Percentiles rank a stretch among this genome's conserved stretches.
These are phyloP conservation scores for Macrosoma leucophasiata DNA, from an alignment of 2,888 invertebrate genomes.

Conservation along the genomic window DNA sequence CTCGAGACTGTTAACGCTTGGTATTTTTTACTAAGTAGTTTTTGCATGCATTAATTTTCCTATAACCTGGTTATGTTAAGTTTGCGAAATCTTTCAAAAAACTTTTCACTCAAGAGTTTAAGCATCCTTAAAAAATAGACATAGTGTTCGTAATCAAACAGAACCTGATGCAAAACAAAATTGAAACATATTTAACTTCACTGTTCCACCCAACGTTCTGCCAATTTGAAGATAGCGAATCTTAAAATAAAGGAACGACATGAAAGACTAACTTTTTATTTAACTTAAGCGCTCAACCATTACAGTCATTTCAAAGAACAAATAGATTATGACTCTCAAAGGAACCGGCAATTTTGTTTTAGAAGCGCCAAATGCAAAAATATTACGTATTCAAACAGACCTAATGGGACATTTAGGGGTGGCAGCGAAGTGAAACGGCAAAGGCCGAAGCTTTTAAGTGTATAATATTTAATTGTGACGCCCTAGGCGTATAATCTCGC, in stretches of 20 bases:
- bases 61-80: too few species aligned
- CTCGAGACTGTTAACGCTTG: too few species aligned
- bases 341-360: constrained; percentile 73
- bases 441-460: constrained; percentile 77
- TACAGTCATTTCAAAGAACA: constrained; percentile 73
- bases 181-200: too few species aligned
- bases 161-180: too few species aligned
- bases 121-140: too few species aligned
- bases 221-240: constrained; percentile 22
- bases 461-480: constrained; percentile 77
- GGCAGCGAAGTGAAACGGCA: constrained; percentile 75
- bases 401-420: constrained; percentile 77
- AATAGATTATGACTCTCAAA: constrained; percentile 74
- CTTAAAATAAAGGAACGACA: constrained; percentile 35
- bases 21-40: too few species aligned
- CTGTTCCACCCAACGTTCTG: too few species aligned
- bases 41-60: too few species aligned
- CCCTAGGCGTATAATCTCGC: constrained; percentile 77
- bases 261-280: constrained; percentile 58
- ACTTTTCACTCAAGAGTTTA: too few species aligned
- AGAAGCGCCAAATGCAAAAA: constrained; percentile 74
- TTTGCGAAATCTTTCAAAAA: too few species aligned
- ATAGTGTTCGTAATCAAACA: too few species aligned
- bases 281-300: constrained; percentile 65
- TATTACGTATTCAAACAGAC: constrained; percentile 76